These are phyloP conservation scores for Parotocinclus haroldoi DNA, from an alignment of 2,797 vertebrate species.

Conservation along the genomic window DNA sequence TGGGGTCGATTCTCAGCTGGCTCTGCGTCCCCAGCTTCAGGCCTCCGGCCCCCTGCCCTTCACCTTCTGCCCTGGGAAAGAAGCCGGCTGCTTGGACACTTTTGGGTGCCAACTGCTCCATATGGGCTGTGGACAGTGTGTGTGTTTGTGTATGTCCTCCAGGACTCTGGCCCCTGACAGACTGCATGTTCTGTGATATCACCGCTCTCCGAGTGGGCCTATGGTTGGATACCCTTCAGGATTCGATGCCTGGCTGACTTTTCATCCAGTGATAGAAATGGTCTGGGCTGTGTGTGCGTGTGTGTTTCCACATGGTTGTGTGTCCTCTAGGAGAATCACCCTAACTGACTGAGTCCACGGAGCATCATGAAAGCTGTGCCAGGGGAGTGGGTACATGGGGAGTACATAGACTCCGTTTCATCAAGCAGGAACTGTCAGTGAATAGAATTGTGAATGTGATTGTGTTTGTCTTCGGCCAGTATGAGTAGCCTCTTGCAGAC, in stretches of 20 bases:
- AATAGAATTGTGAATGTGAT: no score
- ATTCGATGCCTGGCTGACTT: constrained; percentile 59
- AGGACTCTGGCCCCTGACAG: constrained; percentile 53
- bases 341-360: no score
- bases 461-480: no score
- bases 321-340: no score
- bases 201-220: constrained; percentile 29
- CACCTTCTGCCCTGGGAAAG: constrained; percentile 80
- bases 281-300: constrained; percentile 8
- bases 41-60: constrained; percentile 57
- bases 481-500: constrained; percentile 35
- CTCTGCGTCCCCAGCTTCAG: constrained; percentile 34
- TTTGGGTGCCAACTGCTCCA: constrained; percentile 77
- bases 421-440: no score
- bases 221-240: constrained; percentile 51
- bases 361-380: no score
- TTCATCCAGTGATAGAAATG: constrained; percentile 28
- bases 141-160: constrained; percentile 48
- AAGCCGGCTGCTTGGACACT: constrained; percentile 72
- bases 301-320: constrained; percentile 22
- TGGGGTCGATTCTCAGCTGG: constrained; percentile 46
- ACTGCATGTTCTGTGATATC: constrained; percentile 49
- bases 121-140: constrained; percentile 65
- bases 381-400: no score
- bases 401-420: no score